Evolutionary conservation across 2,113 vertebrate genomes (phyloP).

Genomic region (Siphamia tubifer): DNA sequence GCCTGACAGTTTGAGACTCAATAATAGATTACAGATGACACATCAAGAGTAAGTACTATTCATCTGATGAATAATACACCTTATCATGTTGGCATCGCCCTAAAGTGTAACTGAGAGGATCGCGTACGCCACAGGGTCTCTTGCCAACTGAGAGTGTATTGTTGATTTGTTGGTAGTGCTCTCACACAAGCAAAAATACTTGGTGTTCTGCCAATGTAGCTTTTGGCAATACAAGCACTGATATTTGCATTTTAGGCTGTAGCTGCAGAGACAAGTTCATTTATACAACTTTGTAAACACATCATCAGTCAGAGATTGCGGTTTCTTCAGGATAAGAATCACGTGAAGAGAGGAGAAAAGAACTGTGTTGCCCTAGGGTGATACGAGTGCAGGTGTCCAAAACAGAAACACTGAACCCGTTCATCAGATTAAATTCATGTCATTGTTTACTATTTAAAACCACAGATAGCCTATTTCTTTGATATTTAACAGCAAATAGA

Average conservation of each 20-base stretch:
- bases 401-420: too few species aligned
- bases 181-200: constrained; percentile 10
- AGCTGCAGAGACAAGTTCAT: constrained; percentile 41
- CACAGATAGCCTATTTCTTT: too few species aligned
- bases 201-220: constrained; percentile 26
- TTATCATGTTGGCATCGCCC: background rate
- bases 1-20: background rate
- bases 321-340: background rate
- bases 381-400: background rate
- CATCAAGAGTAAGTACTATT: background rate
- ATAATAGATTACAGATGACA: background rate
- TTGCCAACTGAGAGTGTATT: background rate
- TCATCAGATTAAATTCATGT: too few species aligned
- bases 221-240: constrained; percentile 23
- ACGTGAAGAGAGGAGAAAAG: background rate
- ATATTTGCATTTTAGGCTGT: constrained; percentile 49
- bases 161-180: constrained; percentile 19
- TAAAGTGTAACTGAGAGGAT: background rate
- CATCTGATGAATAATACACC: background rate
- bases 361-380: background rate
- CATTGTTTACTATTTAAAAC: too few species aligned
- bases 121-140: background rate
- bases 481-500: too few species aligned
- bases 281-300: constrained; percentile 26
- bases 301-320: background rate